phyloP scores from a whole-genome alignment of 2,888 invertebrate species.

The Harpalus rubripes region DNA sequence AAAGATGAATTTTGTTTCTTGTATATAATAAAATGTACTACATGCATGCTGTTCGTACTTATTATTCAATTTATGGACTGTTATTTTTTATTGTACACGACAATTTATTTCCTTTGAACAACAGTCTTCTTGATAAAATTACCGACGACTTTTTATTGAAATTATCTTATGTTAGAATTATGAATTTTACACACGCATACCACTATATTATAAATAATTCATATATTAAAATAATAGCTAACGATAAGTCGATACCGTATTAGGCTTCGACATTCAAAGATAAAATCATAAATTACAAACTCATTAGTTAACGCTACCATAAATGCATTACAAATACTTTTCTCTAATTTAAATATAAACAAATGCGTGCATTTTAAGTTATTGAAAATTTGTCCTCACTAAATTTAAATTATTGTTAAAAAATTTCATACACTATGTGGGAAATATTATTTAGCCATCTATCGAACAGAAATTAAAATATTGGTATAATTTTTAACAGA shows the following conservation, averaged over 20 bases:
- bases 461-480: no score
- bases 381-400: background rate
- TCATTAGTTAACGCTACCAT: no score
- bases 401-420: background rate
- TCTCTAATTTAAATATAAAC: background rate
- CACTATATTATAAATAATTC: no score
- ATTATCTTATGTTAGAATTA: background rate
- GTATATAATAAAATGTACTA: background rate
- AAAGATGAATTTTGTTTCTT: background rate
- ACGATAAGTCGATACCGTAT: no score
- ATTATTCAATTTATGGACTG: constrained; percentile 20
- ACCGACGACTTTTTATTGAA: background rate
- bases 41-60: background rate
- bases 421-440: no score
- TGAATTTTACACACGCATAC: background rate
- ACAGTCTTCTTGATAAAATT: background rate
- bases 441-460: no score
- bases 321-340: background rate
- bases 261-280: no score
- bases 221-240: no score
- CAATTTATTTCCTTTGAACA: constrained; percentile 13
- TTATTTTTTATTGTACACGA: constrained; percentile 4
- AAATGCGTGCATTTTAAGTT: no score
- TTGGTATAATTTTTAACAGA: background rate
- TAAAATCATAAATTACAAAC: background rate